Conservation (phyloP, 1,140 invertebrate genomes). For the Polyergus mexicanus region DNA sequence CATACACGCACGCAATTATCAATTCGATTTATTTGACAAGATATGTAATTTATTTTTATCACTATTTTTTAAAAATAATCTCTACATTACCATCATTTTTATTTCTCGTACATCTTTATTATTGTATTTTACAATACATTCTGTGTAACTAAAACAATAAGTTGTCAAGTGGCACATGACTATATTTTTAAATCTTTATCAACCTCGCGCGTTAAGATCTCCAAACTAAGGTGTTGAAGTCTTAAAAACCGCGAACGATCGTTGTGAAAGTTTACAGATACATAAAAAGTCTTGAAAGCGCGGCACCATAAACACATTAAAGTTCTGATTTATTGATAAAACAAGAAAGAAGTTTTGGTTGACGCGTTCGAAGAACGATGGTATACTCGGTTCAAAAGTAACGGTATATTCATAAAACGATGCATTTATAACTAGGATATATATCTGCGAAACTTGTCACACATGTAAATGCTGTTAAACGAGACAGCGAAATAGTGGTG, state of each 20-base stretch:
- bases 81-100: neutral
- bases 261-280: conserved; percentile 50
- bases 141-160: neutral
- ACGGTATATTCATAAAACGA: conserved; percentile 47
- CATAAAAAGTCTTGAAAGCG: conserved; percentile 19
- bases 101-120: neutral
- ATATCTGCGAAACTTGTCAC: conserved; percentile 35
- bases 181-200: conserved; percentile 13
- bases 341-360: neutral
- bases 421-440: conserved; percentile 48
- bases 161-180: neutral
- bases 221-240: conserved; percentile 11
- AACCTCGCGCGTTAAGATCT: conserved; percentile 19
- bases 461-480: conserved; percentile 47
- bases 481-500: conserved; percentile 5
- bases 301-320: conserved; percentile 33
- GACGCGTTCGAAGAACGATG: conserved; percentile 3
- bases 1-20: neutral
- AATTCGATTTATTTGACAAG: neutral
- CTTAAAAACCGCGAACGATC: neutral
- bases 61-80: neutral
- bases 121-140: neutral
- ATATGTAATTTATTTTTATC: neutral
- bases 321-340: conserved; percentile 19
- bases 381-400: conserved; percentile 26